Evolutionary conservation across 2,113 vertebrate genomes (phyloP).

Genomic region (Saccopteryx bilineata): DNA sequence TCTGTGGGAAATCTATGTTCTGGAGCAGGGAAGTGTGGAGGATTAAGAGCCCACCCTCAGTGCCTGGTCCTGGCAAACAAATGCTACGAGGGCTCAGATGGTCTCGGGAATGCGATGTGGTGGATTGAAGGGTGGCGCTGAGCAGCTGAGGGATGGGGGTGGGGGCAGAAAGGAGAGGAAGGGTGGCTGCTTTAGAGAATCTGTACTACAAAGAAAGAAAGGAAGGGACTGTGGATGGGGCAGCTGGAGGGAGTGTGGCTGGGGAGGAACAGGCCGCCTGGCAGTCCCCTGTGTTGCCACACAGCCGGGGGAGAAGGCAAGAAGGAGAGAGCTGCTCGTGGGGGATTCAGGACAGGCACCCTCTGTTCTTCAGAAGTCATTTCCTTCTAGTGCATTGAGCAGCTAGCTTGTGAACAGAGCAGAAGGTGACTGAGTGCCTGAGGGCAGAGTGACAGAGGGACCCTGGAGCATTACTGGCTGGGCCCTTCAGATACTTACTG

Average conservation of each 20-base stretch:
- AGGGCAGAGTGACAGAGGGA: neutral
- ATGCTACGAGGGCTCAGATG: neutral
- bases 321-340: no score
- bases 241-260: neutral
- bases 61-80: neutral
- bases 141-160: neutral
- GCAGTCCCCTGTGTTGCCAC: no score
- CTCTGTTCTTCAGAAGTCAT: neutral
- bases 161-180: no score
- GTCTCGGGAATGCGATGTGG: neutral
- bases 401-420: neutral
- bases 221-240: neutral
- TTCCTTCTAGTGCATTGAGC: neutral
- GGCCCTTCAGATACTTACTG: neutral
- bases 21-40: fast-evolving
- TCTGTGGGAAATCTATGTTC: neutral
- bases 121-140: neutral
- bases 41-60: neutral
- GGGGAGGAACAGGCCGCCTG: neutral
- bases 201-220: neutral
- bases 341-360: no score
- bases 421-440: neutral
- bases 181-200: neutral
- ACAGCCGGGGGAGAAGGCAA: neutral
- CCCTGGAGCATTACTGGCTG: neutral